phyloP scores from a whole-genome alignment of 2,797 vertebrate species.

The Margarornis squamiger region DNA sequence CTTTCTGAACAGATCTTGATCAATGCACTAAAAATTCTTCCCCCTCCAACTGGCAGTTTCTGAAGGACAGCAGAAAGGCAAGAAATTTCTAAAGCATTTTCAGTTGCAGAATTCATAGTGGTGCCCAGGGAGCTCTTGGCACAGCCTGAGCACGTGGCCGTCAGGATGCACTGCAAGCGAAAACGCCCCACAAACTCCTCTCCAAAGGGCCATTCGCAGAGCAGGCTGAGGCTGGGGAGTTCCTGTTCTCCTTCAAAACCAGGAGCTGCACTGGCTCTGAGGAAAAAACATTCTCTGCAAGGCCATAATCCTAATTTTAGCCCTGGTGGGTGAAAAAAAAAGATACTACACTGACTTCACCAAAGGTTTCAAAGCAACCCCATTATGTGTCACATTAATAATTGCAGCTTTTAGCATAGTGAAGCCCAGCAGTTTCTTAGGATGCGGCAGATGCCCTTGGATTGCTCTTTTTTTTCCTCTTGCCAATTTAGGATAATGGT shows the following conservation, averaged over 20 bases:
- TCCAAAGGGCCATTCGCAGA: neutral
- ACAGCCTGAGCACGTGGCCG: accelerated
- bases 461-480: neutral
- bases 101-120: neutral
- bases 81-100: neutral
- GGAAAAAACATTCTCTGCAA: neutral
- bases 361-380: neutral
- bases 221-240: accelerated
- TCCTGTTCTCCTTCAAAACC: neutral
- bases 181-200: neutral
- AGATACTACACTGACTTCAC: neutral
- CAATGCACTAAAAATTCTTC: neutral
- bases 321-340: neutral
- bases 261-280: neutral
- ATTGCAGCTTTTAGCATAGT: neutral
- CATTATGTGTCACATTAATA: neutral
- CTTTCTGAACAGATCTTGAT: neutral
- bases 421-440: neutral
- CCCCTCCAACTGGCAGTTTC: neutral
- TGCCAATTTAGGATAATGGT: neutral
- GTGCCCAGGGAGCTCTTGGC: neutral
- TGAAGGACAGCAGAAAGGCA: conserved; percentile 20
- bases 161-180: neutral
- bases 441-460: neutral
- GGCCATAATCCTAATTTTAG: neutral